phyloP scores from a whole-genome alignment of 2,113 vertebrate genomes.

The Indicator indicator region DNA sequence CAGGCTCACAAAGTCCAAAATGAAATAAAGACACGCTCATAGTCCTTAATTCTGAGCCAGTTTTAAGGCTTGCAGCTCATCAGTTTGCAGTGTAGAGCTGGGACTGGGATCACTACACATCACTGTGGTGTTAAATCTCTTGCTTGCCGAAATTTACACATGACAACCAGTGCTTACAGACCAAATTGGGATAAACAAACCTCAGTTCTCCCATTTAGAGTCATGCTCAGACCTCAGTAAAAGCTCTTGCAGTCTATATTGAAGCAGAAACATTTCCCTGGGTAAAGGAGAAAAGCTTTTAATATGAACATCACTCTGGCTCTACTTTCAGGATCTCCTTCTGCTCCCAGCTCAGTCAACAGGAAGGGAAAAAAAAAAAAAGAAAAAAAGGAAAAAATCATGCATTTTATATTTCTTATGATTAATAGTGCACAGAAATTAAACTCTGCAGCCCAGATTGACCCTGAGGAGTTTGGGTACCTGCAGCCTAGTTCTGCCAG shows the following conservation, averaged over 20 bases:
- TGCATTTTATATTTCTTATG: background rate
- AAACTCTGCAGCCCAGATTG: background rate
- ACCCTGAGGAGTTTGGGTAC: accelerated
- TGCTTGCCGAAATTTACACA: accelerated
- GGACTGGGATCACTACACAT: background rate
- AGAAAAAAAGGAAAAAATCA: too few relatives aligned
- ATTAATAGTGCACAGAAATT: accelerated
- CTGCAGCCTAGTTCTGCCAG: background rate
- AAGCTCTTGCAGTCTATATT: background rate
- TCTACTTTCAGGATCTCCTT: background rate
- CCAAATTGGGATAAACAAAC: background rate
- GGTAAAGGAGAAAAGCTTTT: background rate
- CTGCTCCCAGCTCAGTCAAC: background rate
- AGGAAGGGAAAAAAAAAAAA: background rate
- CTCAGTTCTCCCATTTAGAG: background rate
- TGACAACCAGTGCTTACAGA: background rate
- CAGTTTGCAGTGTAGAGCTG: background rate
- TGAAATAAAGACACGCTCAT: background rate
- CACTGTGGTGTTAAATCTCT: background rate
- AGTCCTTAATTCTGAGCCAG: background rate
- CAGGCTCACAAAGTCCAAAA: background rate
- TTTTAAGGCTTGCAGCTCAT: background rate
- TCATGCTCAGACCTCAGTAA: accelerated
- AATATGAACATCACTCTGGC: background rate
- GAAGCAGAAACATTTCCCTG: background rate